Base-by-base conservation (phyloP, 2,113 vertebrate species). In the Charina bottae region DNA sequence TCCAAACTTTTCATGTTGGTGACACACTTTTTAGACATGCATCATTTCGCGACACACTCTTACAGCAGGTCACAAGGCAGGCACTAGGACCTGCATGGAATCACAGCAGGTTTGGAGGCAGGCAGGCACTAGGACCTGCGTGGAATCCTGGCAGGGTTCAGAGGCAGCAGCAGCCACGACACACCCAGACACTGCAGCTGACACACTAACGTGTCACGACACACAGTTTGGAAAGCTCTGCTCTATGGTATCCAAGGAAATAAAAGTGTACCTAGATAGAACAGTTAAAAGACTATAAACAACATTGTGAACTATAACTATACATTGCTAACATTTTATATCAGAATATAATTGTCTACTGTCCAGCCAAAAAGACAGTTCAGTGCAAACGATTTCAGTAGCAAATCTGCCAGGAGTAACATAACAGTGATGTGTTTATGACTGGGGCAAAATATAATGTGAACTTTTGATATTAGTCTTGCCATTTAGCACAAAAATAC, bases 391-490 rank as follows among this genome's bases (percentile, higher is more conserved):
- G 21, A 84, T n/a, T 78, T 84, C 46, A 37, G 42, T 89, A 89
- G 83, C 68, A 89, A 89, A 92, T 89, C 68, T 54, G 19, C 72
- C 17, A 7, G 56, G 60, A 83, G 46, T 62, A 88, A 62, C 26
- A 0, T 53, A 60, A 37, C 28, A 15, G 42, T 89, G 86, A 92
- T 83, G 86, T 60, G 46, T 91, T 92, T 89, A 92, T 62, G 87
- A 62, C 23, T 17, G 19, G 46, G 68, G 28, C 28, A 84, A 88
- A 84, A 54, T 89, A 89, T 24, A 88, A 83, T 83, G 87, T 92
- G 91, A 88, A 62, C 87, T 62, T 89, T 84, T 83, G 12, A 84
- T 62, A 62, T 84, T 84, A 62, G 21, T 88, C 89, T 90, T 90
- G 2, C 85, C 28, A 85, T 90, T 92, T 7, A 88, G 21, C 53